Evolutionary conservation across 2,888 invertebrate genomes (phyloP), one percentile per base, ranked within the genome.

Genomic region (Scotopteryx bipunctaria): DNA sequence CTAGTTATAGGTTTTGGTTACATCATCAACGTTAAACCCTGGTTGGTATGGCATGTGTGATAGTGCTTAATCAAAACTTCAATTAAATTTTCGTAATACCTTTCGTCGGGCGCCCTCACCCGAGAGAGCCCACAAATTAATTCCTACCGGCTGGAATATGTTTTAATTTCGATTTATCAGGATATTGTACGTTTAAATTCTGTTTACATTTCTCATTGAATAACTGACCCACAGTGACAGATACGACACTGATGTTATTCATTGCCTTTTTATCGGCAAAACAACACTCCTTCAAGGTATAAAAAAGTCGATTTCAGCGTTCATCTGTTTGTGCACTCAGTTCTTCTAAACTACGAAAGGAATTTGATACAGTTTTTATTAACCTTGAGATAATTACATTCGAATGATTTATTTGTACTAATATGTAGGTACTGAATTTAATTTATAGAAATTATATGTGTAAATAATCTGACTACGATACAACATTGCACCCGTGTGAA

Each of bases 21-120:
- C 62, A 59, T 63, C 51, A 17, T 48, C 33, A 48, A 61, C 57
- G 57, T 60, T 57, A 65, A 69, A 67, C 55, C 74, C 35, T 15
- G 9, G 43, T 33, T 15, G 9, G 43, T 13, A 44, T 78, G 77
- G 69, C 73, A 73, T 71, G 64, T 77, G 73, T 73, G 78, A 83
- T 81, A 82, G 81, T 82, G 76, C 75, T 82, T 85, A 81, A 86
- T 87, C 83, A 83, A 85, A 86, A 84, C 80, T 84, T 85, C 84
- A 86, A 86, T 86, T 86, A 86, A 86, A 86, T 84, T 83, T 81
- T 72, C 80, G 79, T 83, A 81, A 83, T 81, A 81, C 83, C 81
- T 83, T 83, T 81, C 82, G 73, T 73, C 75, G 72, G 65, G 67
- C 69, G 69, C 66, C 68, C 73, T 75, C 79, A 69, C 70, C 67